Percentiles rank a stretch among this genome's conserved stretches.
Evolutionary conservation across 1,140 invertebrate genomes (phyloP).

Genomic region (Amyelois transitella): DNA sequence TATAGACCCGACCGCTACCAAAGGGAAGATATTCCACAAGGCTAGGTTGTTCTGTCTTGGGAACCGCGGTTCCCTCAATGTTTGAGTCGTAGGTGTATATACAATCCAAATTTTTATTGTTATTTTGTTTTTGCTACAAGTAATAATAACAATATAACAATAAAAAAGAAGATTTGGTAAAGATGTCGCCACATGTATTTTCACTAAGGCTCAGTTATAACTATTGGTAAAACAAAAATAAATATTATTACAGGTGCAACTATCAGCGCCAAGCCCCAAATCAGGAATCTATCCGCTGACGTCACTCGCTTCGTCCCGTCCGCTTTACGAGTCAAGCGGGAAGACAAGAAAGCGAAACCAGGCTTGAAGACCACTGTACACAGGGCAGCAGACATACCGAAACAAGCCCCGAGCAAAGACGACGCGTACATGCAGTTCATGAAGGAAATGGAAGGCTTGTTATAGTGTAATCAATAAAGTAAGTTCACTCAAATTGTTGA

Average conservation of each 20-base stretch:
- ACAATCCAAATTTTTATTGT: no score
- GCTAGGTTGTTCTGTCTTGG: no score
- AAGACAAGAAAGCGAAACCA: slow-evolving; percentile 77
- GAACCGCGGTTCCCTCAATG: no score
- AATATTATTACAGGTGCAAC: slow-evolving; percentile 79
- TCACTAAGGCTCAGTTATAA: no score
- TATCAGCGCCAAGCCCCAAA: slow-evolving; percentile 96
- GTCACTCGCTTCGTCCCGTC: slow-evolving; percentile 96
- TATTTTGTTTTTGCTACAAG: no score
- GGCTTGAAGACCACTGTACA: slow-evolving; percentile 42
- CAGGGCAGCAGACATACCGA: slow-evolving; percentile 45
- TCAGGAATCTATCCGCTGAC: slow-evolving; percentile 94
- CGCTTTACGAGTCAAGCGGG: slow-evolving; percentile 90
- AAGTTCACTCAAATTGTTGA: neutral
- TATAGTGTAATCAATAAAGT: slow-evolving; percentile 73
- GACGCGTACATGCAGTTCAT: slow-evolving; percentile 99
- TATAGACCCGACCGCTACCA: no score
- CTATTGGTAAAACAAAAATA: no score
- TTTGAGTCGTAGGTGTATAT: no score
- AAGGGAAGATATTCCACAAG: no score
- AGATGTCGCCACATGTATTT: no score
- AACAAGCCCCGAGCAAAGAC: slow-evolving; percentile 87
- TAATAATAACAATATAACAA: no score
- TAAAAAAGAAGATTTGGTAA: no score
- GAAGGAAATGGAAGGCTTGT: slow-evolving; percentile 96